These are phyloP conservation scores for Neosilurus hyrtlii DNA, from an alignment of 2,797 vertebrate species.

Conservation along the genomic window DNA sequence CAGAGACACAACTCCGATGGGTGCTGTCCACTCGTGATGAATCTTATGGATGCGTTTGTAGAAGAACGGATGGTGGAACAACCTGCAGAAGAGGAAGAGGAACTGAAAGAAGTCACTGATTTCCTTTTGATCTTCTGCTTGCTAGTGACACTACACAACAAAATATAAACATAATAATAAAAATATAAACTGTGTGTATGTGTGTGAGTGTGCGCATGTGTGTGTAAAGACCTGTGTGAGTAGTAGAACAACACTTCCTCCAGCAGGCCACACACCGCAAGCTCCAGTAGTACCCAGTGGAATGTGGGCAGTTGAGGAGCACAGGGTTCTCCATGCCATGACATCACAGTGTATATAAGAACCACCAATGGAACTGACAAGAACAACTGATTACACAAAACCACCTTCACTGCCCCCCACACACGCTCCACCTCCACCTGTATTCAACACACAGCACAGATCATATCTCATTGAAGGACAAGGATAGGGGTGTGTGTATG, in stretches of 20 bases:
- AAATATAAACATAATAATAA: background rate
- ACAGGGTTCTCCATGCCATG: slow-evolving; percentile 74
- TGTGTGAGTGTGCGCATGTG: background rate
- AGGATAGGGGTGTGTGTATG: no score
- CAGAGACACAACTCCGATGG: slow-evolving; percentile 78
- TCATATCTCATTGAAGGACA: no score
- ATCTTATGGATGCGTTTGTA: slow-evolving; percentile 90
- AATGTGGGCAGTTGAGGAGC: slow-evolving; percentile 84
- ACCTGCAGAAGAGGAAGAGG: slow-evolving; percentile 62
- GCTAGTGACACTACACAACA: background rate
- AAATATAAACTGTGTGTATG: background rate
- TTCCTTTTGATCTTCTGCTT: background rate
- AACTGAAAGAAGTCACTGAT: background rate
- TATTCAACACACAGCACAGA: background rate
- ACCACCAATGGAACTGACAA: slow-evolving; percentile 80
- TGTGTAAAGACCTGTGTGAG: slow-evolving; percentile 78
- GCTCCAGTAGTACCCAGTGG: slow-evolving; percentile 82
- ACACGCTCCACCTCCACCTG: slow-evolving; percentile 83
- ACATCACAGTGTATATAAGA: slow-evolving; percentile 68
- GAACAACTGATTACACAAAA: slow-evolving; percentile 74
- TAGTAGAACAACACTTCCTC: slow-evolving; percentile 94
- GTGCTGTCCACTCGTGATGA: slow-evolving; percentile 95
- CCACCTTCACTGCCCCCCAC: slow-evolving; percentile 65
- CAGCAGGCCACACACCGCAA: slow-evolving; percentile 72
- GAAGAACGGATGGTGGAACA: slow-evolving; percentile 83